Evolutionary conservation across 2,888 invertebrate genomes (phyloP), one percentile per base, ranked within the genome.

Genomic region (Cephus rjabovi): DNA sequence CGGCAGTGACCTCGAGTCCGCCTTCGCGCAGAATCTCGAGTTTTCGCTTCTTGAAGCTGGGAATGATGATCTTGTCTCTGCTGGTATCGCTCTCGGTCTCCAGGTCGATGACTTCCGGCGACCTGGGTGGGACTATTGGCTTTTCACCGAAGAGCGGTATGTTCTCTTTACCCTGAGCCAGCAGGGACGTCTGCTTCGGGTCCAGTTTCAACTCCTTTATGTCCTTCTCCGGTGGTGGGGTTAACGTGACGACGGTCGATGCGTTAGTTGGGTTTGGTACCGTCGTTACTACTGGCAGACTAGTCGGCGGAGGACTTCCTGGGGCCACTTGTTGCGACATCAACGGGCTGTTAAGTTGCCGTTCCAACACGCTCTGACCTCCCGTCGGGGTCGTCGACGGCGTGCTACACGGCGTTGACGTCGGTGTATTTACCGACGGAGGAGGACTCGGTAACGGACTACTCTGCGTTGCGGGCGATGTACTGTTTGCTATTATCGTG

Each of bases 21-120:
- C 96, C 94, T 86, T 96, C 95, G 79, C 95, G 95, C 69, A 96
- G 92, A 73, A 96, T 96, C 83, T 96, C 96, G 11, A 96, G 92
- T 86, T 96, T 96, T 81, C 95, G 94, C 85, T 93, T 94, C 90
- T 95, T 95, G 82, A 95, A 94, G 79, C 92, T 92, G 69, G 91
- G 91, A 83, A 92, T 89, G 79, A 92, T 89, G 69, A 91, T 88
- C 77, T 91, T 90, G 76, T 90, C 90, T 73, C 86, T 81, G 80
- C 88, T 87, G 76, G 86, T 83, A 33, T 91, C 91, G 76, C 83
- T 88, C 75, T 92, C 92, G 35, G 87, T 89, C 87, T 95, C 95
- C 12, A 95, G 90, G 84, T 94, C 94, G 77, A 95, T 94, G 30
- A 94, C 93, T 88, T 95, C 95, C 12, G 95, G 95, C 0, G 93